Evolutionary conservation across 2,888 invertebrate genomes (phyloP).

Genomic region (Cactoblastis cactorum): DNA sequence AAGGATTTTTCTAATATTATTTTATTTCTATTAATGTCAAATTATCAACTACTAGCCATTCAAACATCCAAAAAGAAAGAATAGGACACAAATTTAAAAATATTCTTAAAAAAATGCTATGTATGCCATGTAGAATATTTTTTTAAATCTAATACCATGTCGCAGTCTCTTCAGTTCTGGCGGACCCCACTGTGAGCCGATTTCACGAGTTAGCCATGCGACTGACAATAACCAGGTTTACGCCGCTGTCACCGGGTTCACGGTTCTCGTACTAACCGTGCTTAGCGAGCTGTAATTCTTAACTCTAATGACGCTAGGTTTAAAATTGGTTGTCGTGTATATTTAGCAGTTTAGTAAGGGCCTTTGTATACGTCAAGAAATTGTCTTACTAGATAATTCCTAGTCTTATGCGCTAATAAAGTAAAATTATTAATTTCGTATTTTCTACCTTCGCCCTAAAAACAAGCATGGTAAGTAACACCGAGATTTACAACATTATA

Average conservation of each 20-base stretch:
- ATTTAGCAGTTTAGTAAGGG: slow-evolving; percentile 22
- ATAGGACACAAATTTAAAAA: too few relatives aligned
- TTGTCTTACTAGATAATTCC: neutral
- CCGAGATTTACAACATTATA: too few relatives aligned
- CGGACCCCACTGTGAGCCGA: slow-evolving; percentile 62
- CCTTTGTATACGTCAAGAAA: neutral
- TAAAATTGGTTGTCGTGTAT: slow-evolving; percentile 28
- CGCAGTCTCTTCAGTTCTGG: slow-evolving; percentile 27
- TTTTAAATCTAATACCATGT: neutral
- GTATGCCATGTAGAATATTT: neutral
- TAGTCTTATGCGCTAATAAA: neutral
- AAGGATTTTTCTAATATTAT: too few relatives aligned
- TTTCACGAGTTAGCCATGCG: slow-evolving; percentile 74
- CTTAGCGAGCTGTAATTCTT: slow-evolving; percentile 26
- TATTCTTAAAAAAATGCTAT: too few relatives aligned
- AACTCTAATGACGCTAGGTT: slow-evolving; percentile 30
- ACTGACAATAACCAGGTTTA: slow-evolving; percentile 72
- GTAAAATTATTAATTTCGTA: too few relatives aligned
- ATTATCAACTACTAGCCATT: too few relatives aligned
- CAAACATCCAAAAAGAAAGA: too few relatives aligned
- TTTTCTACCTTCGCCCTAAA: too few relatives aligned
- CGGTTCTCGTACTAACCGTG: slow-evolving; percentile 39
- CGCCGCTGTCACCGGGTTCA: slow-evolving; percentile 62
- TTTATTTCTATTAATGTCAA: too few relatives aligned
- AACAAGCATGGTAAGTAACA: too few relatives aligned